Base-by-base conservation (phyloP, 2,113 vertebrate genomes). In the Chamaetylas fuelleborni region DNA sequence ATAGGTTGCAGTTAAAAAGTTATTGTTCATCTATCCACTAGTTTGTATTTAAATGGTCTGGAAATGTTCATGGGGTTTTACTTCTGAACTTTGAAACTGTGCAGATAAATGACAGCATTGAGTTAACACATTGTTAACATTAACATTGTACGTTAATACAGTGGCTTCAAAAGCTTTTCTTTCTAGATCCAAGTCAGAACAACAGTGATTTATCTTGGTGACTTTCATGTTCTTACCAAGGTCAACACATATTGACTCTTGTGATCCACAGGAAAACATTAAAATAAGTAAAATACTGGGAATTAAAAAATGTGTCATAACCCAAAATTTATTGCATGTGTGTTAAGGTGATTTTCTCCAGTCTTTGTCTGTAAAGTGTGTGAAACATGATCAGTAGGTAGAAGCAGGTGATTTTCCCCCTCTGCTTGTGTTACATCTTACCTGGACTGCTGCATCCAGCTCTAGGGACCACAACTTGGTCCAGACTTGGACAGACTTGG, bases 341-440 rank as follows among this genome's bases (percentile, higher is more conserved):
- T 29, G 7, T 73, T 88, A 20, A 69, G 14, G 53, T 61, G 1
- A 47, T 15, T 65, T 93, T 88, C 26, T 69, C 14, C 17, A 31
- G 9, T 9, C 14, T 72, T 3, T 33, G 23, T 20, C 31, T 5
- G 1, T 56, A 42, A 43, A 71, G 5, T 9, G 4, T 33, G 14
- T 36, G 38, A 53, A 81, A 1, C 0, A 0, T 11, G 8, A 4
- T 18, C 19, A 60, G 25, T 7, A 60, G 28, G 17, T n/a, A 0
- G 2, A 31, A 12, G 11, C 4, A 40, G 2, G 9, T 29, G 1
- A 48, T 61, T 65, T 25, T 56, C 0, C 15, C 2, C 2, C 11
- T 42, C 13, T 31, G 4, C 26, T 34, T 5, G 61, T 2, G 2
- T 62, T n/a, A 42, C 19, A 50, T 3, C 5, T 13, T 6, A 48